Evolutionary conservation across 2,888 invertebrate genomes (phyloP).

Genomic region (Erebia palarica): DNA sequence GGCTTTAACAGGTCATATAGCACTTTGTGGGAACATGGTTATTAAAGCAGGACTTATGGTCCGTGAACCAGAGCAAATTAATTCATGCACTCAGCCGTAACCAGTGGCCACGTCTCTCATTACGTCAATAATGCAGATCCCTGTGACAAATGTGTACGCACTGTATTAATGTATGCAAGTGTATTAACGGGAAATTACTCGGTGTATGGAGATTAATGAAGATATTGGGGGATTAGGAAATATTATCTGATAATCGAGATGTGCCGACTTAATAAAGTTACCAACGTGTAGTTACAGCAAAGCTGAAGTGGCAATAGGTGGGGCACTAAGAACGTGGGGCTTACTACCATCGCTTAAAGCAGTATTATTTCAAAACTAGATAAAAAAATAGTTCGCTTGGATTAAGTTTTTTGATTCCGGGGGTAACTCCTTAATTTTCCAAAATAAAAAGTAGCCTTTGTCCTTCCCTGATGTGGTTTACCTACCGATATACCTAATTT

Average conservation of each 20-base stretch:
- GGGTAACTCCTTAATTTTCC: too few relatives aligned
- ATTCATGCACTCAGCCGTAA: constrained; percentile 51
- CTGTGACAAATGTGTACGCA: constrained; percentile 22
- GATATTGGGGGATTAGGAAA: neutral
- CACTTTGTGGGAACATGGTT: constrained; percentile 21
- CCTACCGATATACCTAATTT: too few relatives aligned
- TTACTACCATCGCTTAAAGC: too few relatives aligned
- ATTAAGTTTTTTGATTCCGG: too few relatives aligned
- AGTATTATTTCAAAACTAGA: too few relatives aligned
- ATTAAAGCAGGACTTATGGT: constrained; percentile 50
- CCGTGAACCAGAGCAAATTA: constrained; percentile 54
- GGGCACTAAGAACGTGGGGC: too few relatives aligned
- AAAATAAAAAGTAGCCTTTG: too few relatives aligned
- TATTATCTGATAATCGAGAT: neutral
- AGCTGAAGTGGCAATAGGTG: too few relatives aligned
- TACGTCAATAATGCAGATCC: constrained; percentile 46
- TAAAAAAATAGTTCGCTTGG: too few relatives aligned
- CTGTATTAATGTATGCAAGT: constrained; percentile 19
- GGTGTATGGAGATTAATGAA: constrained; percentile 15
- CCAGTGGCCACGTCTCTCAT: constrained; percentile 55
- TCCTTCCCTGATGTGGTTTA: too few relatives aligned
- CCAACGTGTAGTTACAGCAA: too few relatives aligned
- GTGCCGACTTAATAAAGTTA: too few relatives aligned
- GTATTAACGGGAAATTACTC: constrained; percentile 15
- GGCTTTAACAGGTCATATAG: constrained; percentile 5